These are phyloP conservation scores for Catharus minimus DNA, from an alignment of 2,113 vertebrate species.

Conservation along the genomic window DNA sequence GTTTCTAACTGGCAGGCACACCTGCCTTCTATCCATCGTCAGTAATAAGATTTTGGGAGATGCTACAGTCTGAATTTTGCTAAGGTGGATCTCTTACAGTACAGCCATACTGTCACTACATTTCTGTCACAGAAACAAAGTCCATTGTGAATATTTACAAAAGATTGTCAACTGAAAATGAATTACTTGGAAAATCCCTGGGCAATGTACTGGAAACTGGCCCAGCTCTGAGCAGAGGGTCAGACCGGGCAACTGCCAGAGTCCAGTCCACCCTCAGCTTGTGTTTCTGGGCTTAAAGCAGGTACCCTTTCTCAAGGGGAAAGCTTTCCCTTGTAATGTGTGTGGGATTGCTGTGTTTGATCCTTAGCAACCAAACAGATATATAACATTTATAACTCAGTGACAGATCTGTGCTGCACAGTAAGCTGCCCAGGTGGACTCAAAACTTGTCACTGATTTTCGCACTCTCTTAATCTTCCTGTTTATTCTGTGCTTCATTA, in stretches of 20 bases:
- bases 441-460: conserved; percentile 73
- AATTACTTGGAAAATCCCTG: background rate
- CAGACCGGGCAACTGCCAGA: background rate
- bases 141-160: background rate
- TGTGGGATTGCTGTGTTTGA: background rate
- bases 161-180: background rate
- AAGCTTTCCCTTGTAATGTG: background rate
- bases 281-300: background rate
- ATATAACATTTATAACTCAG: conserved; percentile 20
- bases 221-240: background rate
- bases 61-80: background rate
- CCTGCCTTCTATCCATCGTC: background rate
- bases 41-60: background rate
- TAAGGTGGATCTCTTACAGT: background rate
- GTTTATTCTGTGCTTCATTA: conserved; percentile 82
- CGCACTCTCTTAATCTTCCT: conserved; percentile 77
- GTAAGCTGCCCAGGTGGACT: conserved; percentile 61
- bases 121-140: background rate
- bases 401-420: conserved; percentile 54
- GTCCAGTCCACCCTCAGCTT: background rate
- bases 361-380: conserved; percentile 42
- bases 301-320: background rate
- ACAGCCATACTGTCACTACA: background rate
- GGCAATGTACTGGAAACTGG: background rate
- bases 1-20: background rate